These are phyloP conservation scores for Drosophila sp. DNA, from an alignment of 1,140 invertebrate genomes.

Conservation along the genomic window DNA sequence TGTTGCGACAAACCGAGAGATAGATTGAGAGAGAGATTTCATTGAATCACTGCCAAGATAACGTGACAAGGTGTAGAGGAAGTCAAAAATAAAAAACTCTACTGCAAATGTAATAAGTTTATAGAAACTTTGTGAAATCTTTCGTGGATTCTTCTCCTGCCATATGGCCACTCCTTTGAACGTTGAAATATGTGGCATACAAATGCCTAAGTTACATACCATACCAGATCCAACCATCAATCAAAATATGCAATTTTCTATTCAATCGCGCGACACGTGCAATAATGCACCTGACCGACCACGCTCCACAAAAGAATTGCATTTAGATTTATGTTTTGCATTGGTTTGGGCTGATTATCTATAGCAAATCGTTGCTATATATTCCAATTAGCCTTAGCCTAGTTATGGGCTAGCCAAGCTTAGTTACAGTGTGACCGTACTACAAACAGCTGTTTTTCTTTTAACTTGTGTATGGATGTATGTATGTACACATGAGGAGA, in stretches of 20 bases:
- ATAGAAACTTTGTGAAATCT: background rate
- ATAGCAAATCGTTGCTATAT: constrained; percentile 8
- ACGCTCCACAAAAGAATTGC: constrained; percentile 18
- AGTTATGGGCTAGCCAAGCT: constrained; percentile 35
- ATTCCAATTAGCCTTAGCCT: constrained; percentile 55
- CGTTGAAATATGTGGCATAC: constrained; percentile 29
- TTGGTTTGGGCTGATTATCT: background rate
- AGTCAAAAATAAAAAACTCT: background rate
- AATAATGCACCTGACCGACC: constrained; percentile 41
- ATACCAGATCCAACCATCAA: constrained; percentile 1
- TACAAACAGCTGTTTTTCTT: constrained; percentile 57
- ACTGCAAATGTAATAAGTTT: background rate
- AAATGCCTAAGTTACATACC: constrained; percentile 39
- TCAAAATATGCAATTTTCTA: constrained; percentile 24
- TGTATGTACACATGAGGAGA: constrained; percentile 20
- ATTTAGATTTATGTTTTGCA: constrained; percentile 18
- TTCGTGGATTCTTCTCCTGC: background rate
- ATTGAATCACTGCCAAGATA: constrained; percentile 57
- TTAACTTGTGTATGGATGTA: too few relatives aligned
- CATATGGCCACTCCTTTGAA: background rate
- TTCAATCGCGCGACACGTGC: constrained; percentile 37
- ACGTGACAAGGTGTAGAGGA: background rate
- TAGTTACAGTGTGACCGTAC: constrained; percentile 39
- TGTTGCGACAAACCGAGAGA: constrained; percentile 14
- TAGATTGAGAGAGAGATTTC: constrained; percentile 33